These are phyloP conservation scores for Acanthis flammea DNA, from an alignment of 2,797 vertebrate species.

Conservation along the genomic window DNA sequence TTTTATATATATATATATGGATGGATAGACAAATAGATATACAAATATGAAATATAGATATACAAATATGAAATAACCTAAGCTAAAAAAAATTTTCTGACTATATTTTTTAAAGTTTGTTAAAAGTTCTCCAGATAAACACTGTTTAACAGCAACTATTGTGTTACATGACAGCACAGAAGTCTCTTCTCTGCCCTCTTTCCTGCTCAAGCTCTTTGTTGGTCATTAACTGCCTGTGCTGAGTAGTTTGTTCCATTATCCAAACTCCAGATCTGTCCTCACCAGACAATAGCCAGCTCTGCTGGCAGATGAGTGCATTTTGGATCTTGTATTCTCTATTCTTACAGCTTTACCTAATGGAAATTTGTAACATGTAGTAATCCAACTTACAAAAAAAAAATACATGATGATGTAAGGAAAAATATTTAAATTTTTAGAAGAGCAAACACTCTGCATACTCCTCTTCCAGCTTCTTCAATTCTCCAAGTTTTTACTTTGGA, in stretches of 20 bases:
- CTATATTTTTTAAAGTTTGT: background rate
- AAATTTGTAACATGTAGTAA: background rate
- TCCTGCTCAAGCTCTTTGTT: background rate
- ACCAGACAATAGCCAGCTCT: constrained; percentile 23
- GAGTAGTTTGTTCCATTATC: constrained; percentile 32
- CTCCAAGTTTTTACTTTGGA: background rate
- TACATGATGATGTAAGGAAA: background rate
- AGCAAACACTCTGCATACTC: background rate
- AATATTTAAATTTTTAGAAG: background rate
- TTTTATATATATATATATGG: background rate
- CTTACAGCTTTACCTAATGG: background rate
- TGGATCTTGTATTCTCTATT: background rate
- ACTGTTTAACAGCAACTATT: background rate
- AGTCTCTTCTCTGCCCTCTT: background rate
- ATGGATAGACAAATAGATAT: background rate
- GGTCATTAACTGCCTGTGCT: background rate
- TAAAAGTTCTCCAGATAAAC: background rate
- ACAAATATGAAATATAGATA: background rate
- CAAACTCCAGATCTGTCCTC: constrained; percentile 18
- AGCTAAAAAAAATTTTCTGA: background rate
- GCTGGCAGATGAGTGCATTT: background rate
- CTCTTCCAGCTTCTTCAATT: background rate
- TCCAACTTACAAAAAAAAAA: background rate
- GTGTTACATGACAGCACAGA: background rate
- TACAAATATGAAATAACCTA: background rate